Evolutionary conservation across 2,797 vertebrate species (phyloP), one percentile per base, ranked within the genome.

Genomic region (Mormyrops boulengeri): DNA sequence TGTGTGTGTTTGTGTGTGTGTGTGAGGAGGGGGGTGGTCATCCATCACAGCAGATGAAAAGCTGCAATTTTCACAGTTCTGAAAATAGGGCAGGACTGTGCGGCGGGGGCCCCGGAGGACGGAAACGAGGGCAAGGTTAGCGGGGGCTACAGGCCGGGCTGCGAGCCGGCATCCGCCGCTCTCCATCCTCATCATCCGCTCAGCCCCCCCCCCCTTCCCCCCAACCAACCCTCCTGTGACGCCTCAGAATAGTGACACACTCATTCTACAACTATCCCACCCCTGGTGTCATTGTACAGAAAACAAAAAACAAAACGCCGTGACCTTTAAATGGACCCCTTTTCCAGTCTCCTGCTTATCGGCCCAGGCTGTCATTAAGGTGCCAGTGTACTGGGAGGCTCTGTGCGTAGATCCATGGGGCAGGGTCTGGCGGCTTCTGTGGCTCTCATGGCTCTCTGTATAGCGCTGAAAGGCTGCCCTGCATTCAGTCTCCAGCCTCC

Each of bases 101-200:
- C 93, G 90, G 93, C 92, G 92, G 94, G 92, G 93, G 93, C 94
- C 93, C 88, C 93, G 92, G 94, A 89, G 86, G 92, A 93, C 92
- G 93, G 93, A 94, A 96, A 96, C 95, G 94, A 95, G 96, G 95
- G 94, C 96, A 96, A 95, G 95, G 96, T 96, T 96, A 95, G 92
- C 88, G 90, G 91, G 91, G 88, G 90, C 88, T 44, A 60, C 85
- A 30, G 8, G 22, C 55, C 57, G 34, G 55, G 55, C 38, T 38
- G 38, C 38, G 7, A 19, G 34, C 57, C 57, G 50, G 5, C 49
- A 5, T 22, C 22, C 44, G 2, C 41, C n/a, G 6, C 30, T 12
- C 17, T 41, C 57, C 47, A 22, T 2, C 86, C 52, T 80, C 88
- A 44, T 66, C 53, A 34, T 77, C 82, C 66, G 22, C 49, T 55